These are phyloP conservation scores for Catostylus mosaicus DNA, from an alignment of 30 jellyfish, hydroid and myxozoan species.

Conservation along the genomic window DNA sequence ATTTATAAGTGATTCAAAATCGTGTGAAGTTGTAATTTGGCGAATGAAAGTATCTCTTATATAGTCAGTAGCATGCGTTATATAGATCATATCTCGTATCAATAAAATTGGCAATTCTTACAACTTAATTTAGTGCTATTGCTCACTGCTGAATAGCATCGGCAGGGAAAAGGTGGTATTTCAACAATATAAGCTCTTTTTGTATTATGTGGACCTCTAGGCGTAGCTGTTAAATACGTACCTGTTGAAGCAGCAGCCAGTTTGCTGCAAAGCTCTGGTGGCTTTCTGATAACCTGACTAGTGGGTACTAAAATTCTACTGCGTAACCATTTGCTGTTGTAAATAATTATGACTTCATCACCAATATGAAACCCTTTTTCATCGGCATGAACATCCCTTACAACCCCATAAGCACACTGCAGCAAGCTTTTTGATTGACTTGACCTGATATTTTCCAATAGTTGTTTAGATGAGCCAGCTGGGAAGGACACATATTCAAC, in stretches of 20 bases:
- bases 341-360: constrained; percentile 44
- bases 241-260: constrained; percentile 21
- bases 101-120: no score
- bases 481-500: constrained; percentile 40
- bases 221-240: background rate
- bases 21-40: no score
- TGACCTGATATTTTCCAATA: constrained; percentile 36
- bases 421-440: background rate
- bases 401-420: constrained; percentile 44
- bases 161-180: no score
- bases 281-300: constrained; percentile 9
- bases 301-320: constrained; percentile 22
- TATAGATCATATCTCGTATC: no score
- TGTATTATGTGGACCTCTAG: no score
- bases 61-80: no score
- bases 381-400: background rate
- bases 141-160: no score
- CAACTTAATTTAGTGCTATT: no score
- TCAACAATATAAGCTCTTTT: no score
- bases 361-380: constrained; percentile 22
- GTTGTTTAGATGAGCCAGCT: constrained; percentile 27
- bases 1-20: no score
- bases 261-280: constrained; percentile 6
- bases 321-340: constrained; percentile 57
- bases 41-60: no score